Evolutionary conservation across 2,888 invertebrate species (phyloP).

Genomic region (Cerastis rubricosa): DNA sequence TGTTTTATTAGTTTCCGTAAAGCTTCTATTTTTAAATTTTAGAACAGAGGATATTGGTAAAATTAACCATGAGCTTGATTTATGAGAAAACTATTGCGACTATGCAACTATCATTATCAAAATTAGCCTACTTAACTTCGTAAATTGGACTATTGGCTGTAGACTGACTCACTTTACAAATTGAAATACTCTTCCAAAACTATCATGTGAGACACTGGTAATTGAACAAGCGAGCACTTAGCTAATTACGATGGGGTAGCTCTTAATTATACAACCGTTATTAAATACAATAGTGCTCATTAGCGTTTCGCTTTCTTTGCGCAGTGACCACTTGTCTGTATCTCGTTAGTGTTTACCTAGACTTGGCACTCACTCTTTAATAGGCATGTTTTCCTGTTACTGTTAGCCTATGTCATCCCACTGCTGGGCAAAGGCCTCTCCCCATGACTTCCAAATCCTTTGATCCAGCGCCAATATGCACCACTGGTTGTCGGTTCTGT

Average conservation of each 20-base stretch:
- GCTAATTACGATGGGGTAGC: constrained; percentile 39
- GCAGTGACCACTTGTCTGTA: constrained; percentile 34
- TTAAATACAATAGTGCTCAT: constrained; percentile 56
- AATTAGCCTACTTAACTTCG: neutral
- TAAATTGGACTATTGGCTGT: neutral
- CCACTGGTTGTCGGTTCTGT: too few relatives aligned
- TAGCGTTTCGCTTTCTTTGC: constrained; percentile 64
- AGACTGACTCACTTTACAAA: neutral
- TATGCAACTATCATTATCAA: neutral
- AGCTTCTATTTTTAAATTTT: neutral
- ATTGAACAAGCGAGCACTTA: constrained; percentile 23
- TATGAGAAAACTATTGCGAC: neutral
- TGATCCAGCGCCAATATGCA: too few relatives aligned
- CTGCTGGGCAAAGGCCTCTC: too few relatives aligned
- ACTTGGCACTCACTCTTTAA: constrained; percentile 42
- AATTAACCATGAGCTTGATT: neutral
- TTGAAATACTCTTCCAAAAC: constrained; percentile 12
- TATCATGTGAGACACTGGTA: neutral
- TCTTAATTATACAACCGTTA: constrained; percentile 55
- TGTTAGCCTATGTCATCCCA: too few relatives aligned
- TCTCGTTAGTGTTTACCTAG: constrained; percentile 45
- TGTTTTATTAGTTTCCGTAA: constrained; percentile 23
- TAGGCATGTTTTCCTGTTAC: constrained; percentile 25
- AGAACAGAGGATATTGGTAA: neutral
- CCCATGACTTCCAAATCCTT: too few relatives aligned